Percentiles rank a stretch among this genome's conserved stretches.
Conservation (phyloP, 2,797 vertebrate genomes). For the Vipera latastei region DNA sequence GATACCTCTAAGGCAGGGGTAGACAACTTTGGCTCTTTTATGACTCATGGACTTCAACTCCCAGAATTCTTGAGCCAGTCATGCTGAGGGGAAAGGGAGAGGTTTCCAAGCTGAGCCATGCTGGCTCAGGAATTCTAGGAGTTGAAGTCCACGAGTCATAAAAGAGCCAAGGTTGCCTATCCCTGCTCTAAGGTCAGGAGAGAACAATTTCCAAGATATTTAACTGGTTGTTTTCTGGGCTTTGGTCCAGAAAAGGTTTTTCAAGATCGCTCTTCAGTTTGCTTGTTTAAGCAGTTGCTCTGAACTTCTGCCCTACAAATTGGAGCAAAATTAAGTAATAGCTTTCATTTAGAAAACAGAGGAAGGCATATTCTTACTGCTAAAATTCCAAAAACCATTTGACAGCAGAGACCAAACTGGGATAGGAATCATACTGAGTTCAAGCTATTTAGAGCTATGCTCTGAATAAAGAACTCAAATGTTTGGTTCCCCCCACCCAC, state of each 20-base stretch:
- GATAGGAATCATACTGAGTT: conserved; percentile 46
- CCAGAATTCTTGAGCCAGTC: too few species aligned
- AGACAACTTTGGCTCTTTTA: too few species aligned
- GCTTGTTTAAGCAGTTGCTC: neutral
- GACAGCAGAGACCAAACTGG: conserved; percentile 15
- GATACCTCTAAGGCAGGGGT: neutral
- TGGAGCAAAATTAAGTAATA: neutral
- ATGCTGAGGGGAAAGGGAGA: too few species aligned
- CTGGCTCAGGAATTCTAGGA: too few species aligned
- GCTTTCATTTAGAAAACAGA: neutral
- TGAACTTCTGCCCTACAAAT: neutral
- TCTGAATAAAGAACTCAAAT: neutral
- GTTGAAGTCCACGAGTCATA: too few species aligned
- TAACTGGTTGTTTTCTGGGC: neutral
- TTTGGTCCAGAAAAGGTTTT: neutral
- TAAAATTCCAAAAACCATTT: neutral
- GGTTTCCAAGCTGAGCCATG: too few species aligned
- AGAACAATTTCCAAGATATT: neutral
- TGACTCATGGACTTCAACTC: too few species aligned
- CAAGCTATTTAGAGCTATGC: neutral
- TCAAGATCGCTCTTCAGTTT: neutral
- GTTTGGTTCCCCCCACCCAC: neutral
- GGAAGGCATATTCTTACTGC: neutral
- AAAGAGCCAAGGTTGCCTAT: too few species aligned
- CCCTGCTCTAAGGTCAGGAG: neutral